Evolutionary conservation across 1,140 invertebrate species (phyloP), one percentile per base, ranked within the genome.

Genomic region (Saxidomus purpurata): DNA sequence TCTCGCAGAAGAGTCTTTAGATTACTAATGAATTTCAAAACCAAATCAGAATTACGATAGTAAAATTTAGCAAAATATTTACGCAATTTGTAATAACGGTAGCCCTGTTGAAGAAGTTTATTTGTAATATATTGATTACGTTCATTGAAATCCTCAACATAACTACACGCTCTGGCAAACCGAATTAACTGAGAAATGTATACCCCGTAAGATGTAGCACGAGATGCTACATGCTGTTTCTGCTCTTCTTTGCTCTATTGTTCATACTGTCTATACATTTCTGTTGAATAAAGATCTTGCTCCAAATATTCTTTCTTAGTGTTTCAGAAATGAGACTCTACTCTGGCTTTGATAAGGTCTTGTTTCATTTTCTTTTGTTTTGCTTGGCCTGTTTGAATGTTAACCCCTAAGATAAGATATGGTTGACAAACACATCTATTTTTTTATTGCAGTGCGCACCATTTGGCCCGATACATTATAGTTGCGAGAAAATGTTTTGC

Each of bases 401-500:
- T 8, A 43, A 28, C 71, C 71, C 15, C 71, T 76, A 9, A 19
- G 2, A n/a, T n/a, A n/a, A n/a, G n/a, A n/a, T 76, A 34, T 40
- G 31, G 9, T 43, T 40, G 36, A n/a, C 22, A 22, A 43, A 8
- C 25, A 25, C n/a, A 31, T 8, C 4, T 6, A 40, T n/a, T 76
- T 76, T 76, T 40, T 43, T 11, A 76, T 3, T 11, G 71, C 71
- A 43, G 71, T 76, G 9, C 43, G 36, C 2, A 76, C 43, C 31
- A 11, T 76, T 22, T 40, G 13, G 8, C 36, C 85, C 79, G 22
- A 36, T 15, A 87, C 31, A 34, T 76, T 55, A 87, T 8, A 9
- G 85, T 87, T 25, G 79, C 49, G 4, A 87, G 43, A 59, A 87
- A 79, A 79, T 40, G 71, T 87, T 67, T 87, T 87, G 38, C 85